These are phyloP conservation scores for Zaprionus obscuricornis DNA, from an alignment of 2,888 invertebrate species.

Conservation along the genomic window DNA sequence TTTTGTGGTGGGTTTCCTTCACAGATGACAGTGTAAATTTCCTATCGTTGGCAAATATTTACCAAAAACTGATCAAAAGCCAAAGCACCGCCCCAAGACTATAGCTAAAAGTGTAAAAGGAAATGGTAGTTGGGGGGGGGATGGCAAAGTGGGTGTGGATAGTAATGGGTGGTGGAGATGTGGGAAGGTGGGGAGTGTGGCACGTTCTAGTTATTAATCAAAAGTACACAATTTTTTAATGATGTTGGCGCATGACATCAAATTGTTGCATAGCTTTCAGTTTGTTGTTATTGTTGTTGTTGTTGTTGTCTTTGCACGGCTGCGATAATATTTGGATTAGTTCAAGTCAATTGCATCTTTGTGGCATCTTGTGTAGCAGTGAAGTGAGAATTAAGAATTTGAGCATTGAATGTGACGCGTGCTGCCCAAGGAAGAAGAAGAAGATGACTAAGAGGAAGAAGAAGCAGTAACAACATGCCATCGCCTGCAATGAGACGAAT, in stretches of 20 bases:
- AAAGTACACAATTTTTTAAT: constrained; percentile 71
- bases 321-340: constrained; percentile 80
- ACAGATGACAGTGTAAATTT: constrained; percentile 50
- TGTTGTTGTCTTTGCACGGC: constrained; percentile 56
- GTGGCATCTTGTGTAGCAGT: too few species aligned
- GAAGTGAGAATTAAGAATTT: constrained; percentile 31
- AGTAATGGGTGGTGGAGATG: not conserved
- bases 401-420: constrained; percentile 40
- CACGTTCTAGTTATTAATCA: constrained; percentile 69
- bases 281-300: constrained; percentile 24
- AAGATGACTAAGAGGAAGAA: not conserved
- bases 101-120: not conserved
- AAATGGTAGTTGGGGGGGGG: not conserved
- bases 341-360: constrained; percentile 81
- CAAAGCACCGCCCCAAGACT: constrained; percentile 23
- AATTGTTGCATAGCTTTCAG: constrained; percentile 29
- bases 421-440: constrained; percentile 42
- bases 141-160: too few species aligned
- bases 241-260: constrained; percentile 59
- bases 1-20: constrained; percentile 21
- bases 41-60: constrained; percentile 62
- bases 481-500: constrained; percentile 71
- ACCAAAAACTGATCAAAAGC: constrained; percentile 60
- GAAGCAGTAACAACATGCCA: not conserved
- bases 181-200: constrained; percentile 38